A percentile compares a stretch with the other conserved stretches of the same genome.
phyloP scores from a whole-genome alignment of 2,797 vertebrate genomes.

The Pempheris klunzingeri region DNA sequence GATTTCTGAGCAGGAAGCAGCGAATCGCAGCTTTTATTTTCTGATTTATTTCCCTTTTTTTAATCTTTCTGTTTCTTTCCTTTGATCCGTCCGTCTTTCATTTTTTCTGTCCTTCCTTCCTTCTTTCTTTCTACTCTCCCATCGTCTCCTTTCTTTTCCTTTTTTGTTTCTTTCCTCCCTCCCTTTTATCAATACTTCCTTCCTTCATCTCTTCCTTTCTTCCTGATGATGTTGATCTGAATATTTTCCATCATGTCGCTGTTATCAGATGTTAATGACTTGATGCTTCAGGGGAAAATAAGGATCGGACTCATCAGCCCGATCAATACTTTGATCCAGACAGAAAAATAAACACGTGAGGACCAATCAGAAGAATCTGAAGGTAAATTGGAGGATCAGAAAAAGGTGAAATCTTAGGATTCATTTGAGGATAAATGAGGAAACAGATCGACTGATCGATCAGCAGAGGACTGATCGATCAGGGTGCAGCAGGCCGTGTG shows the following conservation, averaged over 20 bases:
- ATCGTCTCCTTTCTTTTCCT: background rate
- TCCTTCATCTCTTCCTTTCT: background rate
- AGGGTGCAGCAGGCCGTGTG: too few relatives aligned
- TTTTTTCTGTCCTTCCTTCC: background rate
- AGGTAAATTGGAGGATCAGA: too few relatives aligned
- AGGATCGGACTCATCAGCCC: background rate
- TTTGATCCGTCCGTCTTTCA: background rate
- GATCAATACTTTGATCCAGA: too few relatives aligned
- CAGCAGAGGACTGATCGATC: too few relatives aligned
- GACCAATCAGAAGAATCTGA: too few relatives aligned
- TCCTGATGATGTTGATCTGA: background rate
- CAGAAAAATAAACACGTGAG: too few relatives aligned
- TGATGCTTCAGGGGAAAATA: background rate
- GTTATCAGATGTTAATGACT: background rate
- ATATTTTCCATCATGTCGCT: background rate
- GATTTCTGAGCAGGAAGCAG: slow-evolving; percentile 35
- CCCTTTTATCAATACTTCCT: too few relatives aligned
- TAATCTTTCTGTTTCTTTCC: background rate
- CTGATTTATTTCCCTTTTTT: background rate
- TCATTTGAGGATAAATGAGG: too few relatives aligned
- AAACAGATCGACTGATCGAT: too few relatives aligned
- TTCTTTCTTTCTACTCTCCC: background rate
- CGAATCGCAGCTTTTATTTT: background rate
- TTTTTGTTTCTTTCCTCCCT: background rate
- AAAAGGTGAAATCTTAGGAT: too few relatives aligned